Evolutionary conservation across 1,140 invertebrate genomes (phyloP), one percentile per base, ranked within the genome.

Genomic region (Acromyrmex charruanus): DNA sequence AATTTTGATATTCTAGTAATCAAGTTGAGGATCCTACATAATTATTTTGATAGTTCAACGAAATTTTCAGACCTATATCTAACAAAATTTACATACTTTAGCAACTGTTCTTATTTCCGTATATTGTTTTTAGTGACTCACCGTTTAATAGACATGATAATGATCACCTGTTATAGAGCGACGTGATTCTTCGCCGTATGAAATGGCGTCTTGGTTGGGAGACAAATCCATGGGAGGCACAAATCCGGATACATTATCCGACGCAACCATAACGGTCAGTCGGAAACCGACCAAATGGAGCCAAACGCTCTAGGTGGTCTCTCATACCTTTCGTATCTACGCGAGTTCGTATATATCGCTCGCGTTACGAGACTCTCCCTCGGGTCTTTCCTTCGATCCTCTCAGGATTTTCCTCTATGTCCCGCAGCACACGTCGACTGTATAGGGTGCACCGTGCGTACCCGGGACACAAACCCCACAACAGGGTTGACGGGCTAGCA

Each of bases 191-290:
- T 68, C n/a, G 21, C 21, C 21, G n/a, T 58, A 81, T 71, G 51
- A 81, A 39, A 39, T 5, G 65, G n/a, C 31, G n/a, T n/a, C 5
- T 71, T 18, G 21, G 44, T 10, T 49, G 63, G 35, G 51, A 86
- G 25, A 63, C 35, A 68, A 69, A 80, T 80, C 84, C 51, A 58
- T 49, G 65, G 66, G 77, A 86, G 77, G 77, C 77, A 80, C 12
- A 51, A 86, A 81, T 86, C 85, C 77, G 63, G 77, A 86, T 82
- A 82, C 77, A 86, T 86, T 86, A 86, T 86, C 77, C 85, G 49
- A 53, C 39, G 55, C 53, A 39, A 71, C 63, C 65, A 82, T 86
- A 86, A 86, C 85, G 77, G 55, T 71, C 51, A 49, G 66, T n/a
- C 66, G 55, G n/a, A 65, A 71, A 55, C 31, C 85, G 35, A 66